phyloP scores from a whole-genome alignment of 2,797 vertebrate genomes.

The Tragopan temminckii region DNA sequence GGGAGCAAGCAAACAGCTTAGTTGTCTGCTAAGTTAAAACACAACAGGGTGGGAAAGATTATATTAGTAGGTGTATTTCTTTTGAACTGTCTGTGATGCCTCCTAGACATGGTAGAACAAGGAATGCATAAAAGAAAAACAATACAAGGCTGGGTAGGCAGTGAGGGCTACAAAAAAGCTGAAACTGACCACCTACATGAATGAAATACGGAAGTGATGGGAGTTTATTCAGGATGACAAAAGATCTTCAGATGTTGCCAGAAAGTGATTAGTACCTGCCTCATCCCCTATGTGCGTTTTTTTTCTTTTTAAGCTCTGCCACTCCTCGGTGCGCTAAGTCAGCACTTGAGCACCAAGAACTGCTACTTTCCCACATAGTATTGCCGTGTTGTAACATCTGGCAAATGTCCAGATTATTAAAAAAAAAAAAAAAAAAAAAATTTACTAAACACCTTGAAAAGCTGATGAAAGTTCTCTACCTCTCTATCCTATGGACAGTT shows the following conservation, averaged over 20 bases:
- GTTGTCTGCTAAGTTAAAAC: background rate
- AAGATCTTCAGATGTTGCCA: conserved; percentile 15
- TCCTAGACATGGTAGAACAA: background rate
- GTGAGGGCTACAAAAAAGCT: background rate
- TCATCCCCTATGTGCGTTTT: conserved; percentile 33
- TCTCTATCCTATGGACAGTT: background rate
- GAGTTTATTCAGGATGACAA: conserved; percentile 3
- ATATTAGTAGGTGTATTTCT: background rate
- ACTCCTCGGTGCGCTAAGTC: conserved; percentile 47
- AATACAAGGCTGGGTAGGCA: background rate
- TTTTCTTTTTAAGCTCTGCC: conserved; percentile 21
- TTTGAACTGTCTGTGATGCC: background rate
- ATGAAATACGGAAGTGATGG: background rate
- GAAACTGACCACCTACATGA: background rate
- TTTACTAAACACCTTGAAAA: background rate
- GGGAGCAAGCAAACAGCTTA: background rate
- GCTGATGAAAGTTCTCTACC: background rate
- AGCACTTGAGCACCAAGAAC: conserved; percentile 30
- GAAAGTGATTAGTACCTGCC: conserved; percentile 14
- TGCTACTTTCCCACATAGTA: conserved; percentile 11
- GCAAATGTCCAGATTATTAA: background rate
- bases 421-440: too few relatives aligned
- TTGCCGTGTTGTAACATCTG: background rate
- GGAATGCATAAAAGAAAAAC: background rate
- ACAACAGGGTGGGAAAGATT: background rate